Evolutionary conservation across 2,113 vertebrate genomes (phyloP).

Genomic region (Podiceps cristatus): DNA sequence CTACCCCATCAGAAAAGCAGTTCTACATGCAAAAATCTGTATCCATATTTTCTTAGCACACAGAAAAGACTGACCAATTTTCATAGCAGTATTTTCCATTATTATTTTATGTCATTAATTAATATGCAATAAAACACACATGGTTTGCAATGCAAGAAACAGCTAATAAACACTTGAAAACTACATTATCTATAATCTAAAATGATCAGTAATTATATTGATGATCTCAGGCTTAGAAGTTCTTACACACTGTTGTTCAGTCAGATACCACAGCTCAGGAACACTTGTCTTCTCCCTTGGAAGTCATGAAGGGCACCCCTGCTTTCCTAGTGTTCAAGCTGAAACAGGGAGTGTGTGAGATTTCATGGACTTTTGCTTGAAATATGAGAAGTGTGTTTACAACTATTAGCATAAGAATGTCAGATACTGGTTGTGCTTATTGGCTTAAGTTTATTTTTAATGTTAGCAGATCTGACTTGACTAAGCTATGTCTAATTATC

Average conservation of each 20-base stretch:
- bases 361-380: neutral
- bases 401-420: neutral
- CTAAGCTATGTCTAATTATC: neutral
- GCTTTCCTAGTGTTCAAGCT: neutral
- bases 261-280: neutral
- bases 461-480: neutral
- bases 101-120: neutral
- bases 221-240: neutral
- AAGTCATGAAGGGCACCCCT: fast-evolving
- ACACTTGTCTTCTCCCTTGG: neutral
- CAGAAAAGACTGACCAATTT: neutral
- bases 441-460: neutral
- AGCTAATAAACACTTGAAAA: neutral
- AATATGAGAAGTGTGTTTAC: neutral
- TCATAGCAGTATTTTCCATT: neutral
- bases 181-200: neutral
- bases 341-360: fast-evolving
- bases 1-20: neutral
- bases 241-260: neutral
- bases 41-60: neutral
- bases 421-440: neutral
- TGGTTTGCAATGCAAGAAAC: neutral
- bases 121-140: neutral
- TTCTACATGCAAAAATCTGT: neutral
- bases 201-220: neutral